A percentile compares a stretch with the other conserved stretches of the same genome.
Conservation (phyloP, 2,113 vertebrate genomes). For the Echinops telfairi region DNA sequence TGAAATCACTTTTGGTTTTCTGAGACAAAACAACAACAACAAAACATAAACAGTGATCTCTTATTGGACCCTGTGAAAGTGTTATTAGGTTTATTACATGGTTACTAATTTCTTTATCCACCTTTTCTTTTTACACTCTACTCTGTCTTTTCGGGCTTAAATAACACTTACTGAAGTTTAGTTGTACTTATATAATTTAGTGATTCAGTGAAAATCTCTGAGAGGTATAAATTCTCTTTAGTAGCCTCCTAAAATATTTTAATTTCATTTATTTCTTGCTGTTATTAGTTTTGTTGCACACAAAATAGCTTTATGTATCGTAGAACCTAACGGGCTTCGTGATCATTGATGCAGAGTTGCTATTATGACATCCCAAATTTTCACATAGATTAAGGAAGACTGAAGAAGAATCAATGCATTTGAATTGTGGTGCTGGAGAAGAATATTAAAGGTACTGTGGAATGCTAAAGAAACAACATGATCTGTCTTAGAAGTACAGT, state of each 20-base stretch:
- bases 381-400: too few relatives aligned
- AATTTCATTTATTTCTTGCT: background rate
- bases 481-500: too few relatives aligned
- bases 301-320: background rate
- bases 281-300: background rate
- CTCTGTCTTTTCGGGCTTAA: background rate
- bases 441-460: too few relatives aligned
- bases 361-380: too few relatives aligned
- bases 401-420: too few relatives aligned
- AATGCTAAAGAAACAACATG: too few relatives aligned
- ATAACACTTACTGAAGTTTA: background rate
- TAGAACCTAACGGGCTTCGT: background rate
- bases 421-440: too few relatives aligned
- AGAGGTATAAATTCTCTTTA: background rate
- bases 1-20: background rate
- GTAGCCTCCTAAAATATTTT: background rate
- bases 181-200: background rate
- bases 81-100: background rate
- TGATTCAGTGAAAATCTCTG: background rate
- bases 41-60: background rate
- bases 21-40: background rate
- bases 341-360: background rate
- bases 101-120: background rate
- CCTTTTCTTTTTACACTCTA: background rate
- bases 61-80: background rate